Evolutionary conservation across 2,113 vertebrate species (phyloP).

Genomic region (Smithornis capensis): DNA sequence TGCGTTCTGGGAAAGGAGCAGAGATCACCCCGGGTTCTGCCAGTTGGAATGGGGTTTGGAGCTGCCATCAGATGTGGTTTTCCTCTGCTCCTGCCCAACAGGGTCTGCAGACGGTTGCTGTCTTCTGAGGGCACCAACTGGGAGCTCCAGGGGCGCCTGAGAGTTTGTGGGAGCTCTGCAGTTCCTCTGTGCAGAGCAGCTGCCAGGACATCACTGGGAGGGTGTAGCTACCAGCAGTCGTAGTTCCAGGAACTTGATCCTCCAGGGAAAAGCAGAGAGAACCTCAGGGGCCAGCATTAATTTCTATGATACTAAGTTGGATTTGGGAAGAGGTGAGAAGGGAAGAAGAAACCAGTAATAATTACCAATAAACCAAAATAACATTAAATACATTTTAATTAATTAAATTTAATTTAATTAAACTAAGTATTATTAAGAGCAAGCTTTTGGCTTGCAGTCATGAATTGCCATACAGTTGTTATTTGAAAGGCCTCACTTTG

Average conservation of each 20-base stretch:
- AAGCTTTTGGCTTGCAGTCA: not conserved
- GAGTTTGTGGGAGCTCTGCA: not conserved
- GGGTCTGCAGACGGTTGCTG: not conserved
- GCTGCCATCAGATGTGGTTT: not conserved
- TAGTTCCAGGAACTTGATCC: not conserved
- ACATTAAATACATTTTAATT: not conserved
- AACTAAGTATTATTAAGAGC: not conserved
- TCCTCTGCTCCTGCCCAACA: accelerated
- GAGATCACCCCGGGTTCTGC: not conserved
- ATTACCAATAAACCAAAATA: not conserved
- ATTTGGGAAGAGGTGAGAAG: not conserved
- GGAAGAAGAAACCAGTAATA: not conserved
- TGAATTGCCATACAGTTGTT: not conserved
- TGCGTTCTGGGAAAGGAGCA: accelerated
- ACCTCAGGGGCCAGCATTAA: not conserved
- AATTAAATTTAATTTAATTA: not conserved
- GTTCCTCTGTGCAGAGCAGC: not conserved
- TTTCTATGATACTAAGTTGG: not conserved
- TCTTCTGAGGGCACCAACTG: not conserved
- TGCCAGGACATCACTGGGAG: not conserved
- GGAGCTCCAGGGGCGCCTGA: not conserved
- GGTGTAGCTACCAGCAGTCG: not conserved
- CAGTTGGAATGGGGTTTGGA: not conserved
- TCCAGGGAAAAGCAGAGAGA: not conserved
- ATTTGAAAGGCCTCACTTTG: not conserved